Percentiles rank a stretch among this genome's conserved stretches.
Evolutionary conservation across 2,797 vertebrate genomes (phyloP).

Genomic region (Onychomys torridus): DNA sequence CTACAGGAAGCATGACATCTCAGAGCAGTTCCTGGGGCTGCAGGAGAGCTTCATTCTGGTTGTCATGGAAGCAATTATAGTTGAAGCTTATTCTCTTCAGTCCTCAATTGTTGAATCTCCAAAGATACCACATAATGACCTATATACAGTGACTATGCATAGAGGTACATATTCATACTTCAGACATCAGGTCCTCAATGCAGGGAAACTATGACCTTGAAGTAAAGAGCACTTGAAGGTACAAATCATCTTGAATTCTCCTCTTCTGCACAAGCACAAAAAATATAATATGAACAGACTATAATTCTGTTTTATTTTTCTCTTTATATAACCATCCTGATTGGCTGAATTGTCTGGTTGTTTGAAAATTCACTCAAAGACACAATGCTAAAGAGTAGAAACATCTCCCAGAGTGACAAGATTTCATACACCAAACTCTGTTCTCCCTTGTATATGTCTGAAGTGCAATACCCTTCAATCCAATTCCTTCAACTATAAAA

Average conservation of each 20-base stretch:
- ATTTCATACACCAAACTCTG: not conserved
- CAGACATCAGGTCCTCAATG: not conserved
- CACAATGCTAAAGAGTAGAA: not conserved
- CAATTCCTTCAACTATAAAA: not conserved
- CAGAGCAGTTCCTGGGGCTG: not conserved
- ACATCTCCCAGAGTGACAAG: not conserved
- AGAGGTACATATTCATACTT: not conserved
- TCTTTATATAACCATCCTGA: not conserved
- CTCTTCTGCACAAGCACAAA: not conserved
- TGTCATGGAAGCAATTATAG: not conserved
- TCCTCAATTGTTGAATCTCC: not conserved
- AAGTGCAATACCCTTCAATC: not conserved
- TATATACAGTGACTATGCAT: not conserved
- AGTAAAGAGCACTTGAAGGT: not conserved
- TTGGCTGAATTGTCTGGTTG: not conserved
- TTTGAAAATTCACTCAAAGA: conserved; percentile 2
- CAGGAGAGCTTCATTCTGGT: not conserved
- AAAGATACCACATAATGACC: not conserved
- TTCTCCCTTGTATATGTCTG: not conserved
- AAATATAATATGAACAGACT: not conserved
- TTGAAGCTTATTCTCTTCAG: not conserved
- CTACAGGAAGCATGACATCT: not conserved
- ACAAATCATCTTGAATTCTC: not conserved
- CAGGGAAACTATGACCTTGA: not conserved
- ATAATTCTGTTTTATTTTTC: not conserved